Conservation (phyloP, 1,140 invertebrate species). For the Ceratosolen fusciceps region DNA sequence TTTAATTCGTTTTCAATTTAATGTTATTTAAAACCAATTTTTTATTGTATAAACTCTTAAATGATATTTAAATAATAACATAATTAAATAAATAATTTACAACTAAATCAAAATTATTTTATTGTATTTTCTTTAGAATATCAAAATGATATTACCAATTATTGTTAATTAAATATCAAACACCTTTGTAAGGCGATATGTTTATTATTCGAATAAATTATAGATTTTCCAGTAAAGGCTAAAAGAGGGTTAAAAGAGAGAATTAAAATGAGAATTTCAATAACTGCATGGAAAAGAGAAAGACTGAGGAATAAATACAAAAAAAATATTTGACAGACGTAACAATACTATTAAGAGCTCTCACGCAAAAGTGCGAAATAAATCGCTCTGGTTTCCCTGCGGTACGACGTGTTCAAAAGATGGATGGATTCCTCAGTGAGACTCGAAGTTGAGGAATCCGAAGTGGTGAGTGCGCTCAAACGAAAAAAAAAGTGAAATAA, state of each 20-base stretch:
- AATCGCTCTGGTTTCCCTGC: constrained; percentile 44
- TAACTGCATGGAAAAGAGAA: neutral
- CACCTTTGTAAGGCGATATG: no score
- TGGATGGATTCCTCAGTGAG: constrained; percentile 36
- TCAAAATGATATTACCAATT: no score
- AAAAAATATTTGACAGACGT: constrained; percentile 46
- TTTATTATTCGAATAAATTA: constrained; percentile 2
- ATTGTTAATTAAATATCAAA: no score
- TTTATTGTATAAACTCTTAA: no score
- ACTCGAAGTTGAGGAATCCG: constrained; percentile 32
- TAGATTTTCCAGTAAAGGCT: neutral
- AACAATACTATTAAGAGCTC: constrained; percentile 48
- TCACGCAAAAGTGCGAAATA: constrained; percentile 38
- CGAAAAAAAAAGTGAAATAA: no score
- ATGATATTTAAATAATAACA: no score
- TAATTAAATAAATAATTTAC: no score
- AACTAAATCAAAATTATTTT: no score
- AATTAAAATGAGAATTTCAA: neutral
- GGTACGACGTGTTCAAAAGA: constrained; percentile 49
- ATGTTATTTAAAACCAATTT: no score
- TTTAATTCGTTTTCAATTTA: no score
- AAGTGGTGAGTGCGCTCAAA: constrained; percentile 2
- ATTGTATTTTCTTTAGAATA: no score
- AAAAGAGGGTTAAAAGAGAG: neutral
- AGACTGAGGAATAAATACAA: constrained; percentile 4